Evolutionary conservation across 2,888 invertebrate species (phyloP).

Genomic region (Ommatoiulus sabulosus): DNA sequence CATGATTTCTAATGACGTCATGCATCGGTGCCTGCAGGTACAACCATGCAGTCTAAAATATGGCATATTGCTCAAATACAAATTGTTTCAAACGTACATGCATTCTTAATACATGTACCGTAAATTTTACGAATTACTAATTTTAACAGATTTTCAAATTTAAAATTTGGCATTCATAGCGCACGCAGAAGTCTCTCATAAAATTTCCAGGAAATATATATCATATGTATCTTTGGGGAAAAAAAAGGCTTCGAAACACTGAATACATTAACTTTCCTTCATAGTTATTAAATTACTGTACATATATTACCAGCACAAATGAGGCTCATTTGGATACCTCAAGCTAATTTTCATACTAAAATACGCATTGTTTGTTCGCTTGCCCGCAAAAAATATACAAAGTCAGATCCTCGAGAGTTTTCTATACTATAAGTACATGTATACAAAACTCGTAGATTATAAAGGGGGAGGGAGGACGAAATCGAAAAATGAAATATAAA

Average conservation of each 20-base stretch:
- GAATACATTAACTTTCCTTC: background rate
- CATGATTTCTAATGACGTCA: too few species aligned
- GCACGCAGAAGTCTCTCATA: background rate
- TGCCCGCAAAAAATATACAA: background rate
- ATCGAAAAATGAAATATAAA: background rate
- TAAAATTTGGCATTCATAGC: background rate
- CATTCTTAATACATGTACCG: too few species aligned
- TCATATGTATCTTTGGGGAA: background rate
- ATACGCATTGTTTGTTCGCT: background rate
- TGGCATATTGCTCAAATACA: too few species aligned
- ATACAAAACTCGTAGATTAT: background rate
- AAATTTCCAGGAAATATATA: background rate
- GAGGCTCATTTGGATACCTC: background rate
- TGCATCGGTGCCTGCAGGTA: too few species aligned
- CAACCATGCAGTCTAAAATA: too few species aligned
- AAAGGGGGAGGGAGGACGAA: background rate
- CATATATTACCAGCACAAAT: conserved; percentile 8
- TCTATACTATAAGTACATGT: too few species aligned
- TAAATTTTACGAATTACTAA: background rate
- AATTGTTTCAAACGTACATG: too few species aligned
- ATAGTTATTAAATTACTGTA: background rate
- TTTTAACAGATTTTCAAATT: background rate
- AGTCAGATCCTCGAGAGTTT: too few species aligned
- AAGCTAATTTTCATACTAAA: background rate
- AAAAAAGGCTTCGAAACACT: background rate